Evolutionary conservation across 2,797 vertebrate species (phyloP).

Genomic region (Cyprinella venusta): DNA sequence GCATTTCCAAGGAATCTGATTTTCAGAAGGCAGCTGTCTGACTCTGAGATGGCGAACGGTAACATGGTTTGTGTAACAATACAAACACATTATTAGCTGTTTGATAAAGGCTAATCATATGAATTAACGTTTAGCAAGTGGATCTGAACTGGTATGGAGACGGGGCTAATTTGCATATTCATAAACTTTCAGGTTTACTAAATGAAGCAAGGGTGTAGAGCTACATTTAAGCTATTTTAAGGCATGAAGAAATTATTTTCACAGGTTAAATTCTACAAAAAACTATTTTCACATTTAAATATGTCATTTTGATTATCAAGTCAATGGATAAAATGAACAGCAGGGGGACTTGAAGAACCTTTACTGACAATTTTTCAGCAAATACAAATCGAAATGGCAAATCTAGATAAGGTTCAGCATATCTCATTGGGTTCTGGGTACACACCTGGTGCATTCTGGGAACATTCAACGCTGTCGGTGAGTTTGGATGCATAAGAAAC

Average conservation of each 20-base stretch:
- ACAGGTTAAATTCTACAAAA: background rate
- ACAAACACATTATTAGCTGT: background rate
- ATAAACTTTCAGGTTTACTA: background rate
- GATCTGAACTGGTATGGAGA: background rate
- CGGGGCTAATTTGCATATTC: background rate
- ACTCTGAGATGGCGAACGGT: background rate
- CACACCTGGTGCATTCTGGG: constrained; percentile 77
- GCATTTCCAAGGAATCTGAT: background rate
- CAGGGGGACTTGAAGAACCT: background rate
- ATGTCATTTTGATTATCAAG: background rate
- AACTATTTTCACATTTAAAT: background rate
- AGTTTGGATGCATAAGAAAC: constrained; percentile 86
- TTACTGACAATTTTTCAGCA: background rate
- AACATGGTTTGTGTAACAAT: background rate
- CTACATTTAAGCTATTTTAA: background rate
- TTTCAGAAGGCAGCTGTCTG: background rate
- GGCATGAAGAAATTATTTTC: background rate
- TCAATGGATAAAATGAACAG: background rate
- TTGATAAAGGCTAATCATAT: background rate
- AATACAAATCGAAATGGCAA: background rate
- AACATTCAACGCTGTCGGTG: constrained; percentile 97
- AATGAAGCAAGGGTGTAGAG: background rate
- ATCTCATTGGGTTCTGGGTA: background rate
- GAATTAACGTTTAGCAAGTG: background rate
- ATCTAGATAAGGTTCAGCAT: background rate